Conservation (phyloP, 2,888 invertebrate species). For the Eristalinus aeneus region DNA sequence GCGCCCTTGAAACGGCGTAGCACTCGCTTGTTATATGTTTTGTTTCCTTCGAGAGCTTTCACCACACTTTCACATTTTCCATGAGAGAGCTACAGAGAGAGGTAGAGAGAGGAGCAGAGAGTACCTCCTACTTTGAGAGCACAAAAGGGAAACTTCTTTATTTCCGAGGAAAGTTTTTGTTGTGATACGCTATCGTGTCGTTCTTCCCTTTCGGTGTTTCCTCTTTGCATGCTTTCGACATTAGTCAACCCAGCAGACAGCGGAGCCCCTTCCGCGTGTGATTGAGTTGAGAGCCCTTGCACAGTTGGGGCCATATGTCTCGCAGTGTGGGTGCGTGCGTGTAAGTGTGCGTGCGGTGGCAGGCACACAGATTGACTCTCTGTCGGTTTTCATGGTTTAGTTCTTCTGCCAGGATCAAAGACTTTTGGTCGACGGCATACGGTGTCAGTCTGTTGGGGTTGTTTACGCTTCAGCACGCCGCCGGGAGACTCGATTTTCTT, state of each 20-base stretch:
- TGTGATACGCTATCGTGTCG: conserved; percentile 1
- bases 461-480: conserved; percentile 49
- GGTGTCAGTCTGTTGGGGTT: conserved; percentile 60
- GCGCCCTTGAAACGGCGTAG: neutral
- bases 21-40: neutral
- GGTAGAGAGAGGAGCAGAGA: conserved; percentile 3
- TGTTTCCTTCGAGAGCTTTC: conserved; percentile 34
- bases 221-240: conserved; percentile 58
- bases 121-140: neutral
- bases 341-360: neutral
- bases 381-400: conserved; percentile 54
- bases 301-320: neutral
- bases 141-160: conserved; percentile 12
- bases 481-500: conserved; percentile 42
- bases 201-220: conserved; percentile 56
- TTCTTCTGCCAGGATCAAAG: conserved; percentile 59
- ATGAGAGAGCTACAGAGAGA: too few relatives aligned
- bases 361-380: conserved; percentile 45
- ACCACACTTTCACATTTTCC: conserved; percentile 25
- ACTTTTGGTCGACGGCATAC: conserved; percentile 55
- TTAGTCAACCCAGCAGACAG: conserved; percentile 55
- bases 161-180: conserved; percentile 21
- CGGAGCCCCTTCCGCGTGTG: conserved; percentile 48
- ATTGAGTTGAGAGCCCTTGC: conserved; percentile 37
- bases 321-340: conserved; percentile 6